Base-by-base conservation (phyloP, 1,140 invertebrate genomes). In the Drosophila virilis region DNA sequence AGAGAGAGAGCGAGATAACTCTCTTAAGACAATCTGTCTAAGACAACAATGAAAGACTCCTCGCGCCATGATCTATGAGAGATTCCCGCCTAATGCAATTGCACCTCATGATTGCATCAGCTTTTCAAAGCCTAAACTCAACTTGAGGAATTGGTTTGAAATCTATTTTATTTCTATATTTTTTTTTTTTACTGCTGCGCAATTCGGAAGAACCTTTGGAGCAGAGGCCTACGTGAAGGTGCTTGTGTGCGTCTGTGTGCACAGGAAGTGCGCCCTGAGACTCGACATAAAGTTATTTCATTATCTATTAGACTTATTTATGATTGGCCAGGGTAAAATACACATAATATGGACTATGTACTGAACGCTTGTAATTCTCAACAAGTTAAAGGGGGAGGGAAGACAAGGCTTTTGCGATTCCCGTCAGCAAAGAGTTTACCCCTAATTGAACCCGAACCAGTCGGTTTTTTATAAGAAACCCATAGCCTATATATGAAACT, bases 101-200 rank as follows among this genome's bases (percentile, higher is more conserved):
- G 62, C 67, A 84, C 15, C 62, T 59, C 42, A 28, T 45, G 73
- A 83, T 83, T 84, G 80, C 80, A 83, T 83, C 80, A 83, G 80
- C 77, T 66, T 75, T 54, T 17, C 64, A 45, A 61, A 13, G 38
- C 43, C 43, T 46, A 60, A 60, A 46, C 42, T 48, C 43, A 12
- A 57, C 54, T 72, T 65, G 59, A 37, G 12, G 32, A 33, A 59
- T 46, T 33, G 57, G 15, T 8, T 52, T n/a, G 10, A 42, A 42
- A n/a, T 42, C 1, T 42, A 6, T n/a, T 42, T 40, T 6, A n/a
- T 13, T 51, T 33, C 4, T 12, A 32, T 33, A n/a, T n/a, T n/a
- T n/a, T 13, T 50, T 12, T 48, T 22, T 65, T 48, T 12, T 17
- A 48, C 8, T 67, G 76, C 66, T 83, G 80, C 80, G 80, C 72